Conservation (phyloP, 2,888 invertebrate genomes). For the Axea sp. region DNA sequence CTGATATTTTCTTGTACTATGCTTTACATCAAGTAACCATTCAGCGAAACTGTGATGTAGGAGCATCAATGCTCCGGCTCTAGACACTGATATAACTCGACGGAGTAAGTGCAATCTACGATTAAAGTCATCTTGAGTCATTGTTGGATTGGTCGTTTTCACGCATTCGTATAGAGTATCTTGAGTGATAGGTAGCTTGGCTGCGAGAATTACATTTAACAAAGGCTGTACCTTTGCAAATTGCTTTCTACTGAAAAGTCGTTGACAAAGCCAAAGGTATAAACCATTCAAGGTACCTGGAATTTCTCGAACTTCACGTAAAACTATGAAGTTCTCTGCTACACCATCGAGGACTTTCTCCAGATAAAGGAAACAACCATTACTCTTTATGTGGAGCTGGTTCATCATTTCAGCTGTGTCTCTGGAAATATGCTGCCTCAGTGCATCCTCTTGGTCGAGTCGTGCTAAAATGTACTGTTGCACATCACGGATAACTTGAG, state of each 20-base stretch:
- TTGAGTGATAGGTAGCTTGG: slow-evolving; percentile 90
- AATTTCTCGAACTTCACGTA: slow-evolving; percentile 94
- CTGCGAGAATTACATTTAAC: slow-evolving; percentile 92
- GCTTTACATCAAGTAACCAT: slow-evolving; percentile 98
- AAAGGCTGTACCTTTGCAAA: slow-evolving; percentile 92
- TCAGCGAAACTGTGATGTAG: slow-evolving; percentile 97
- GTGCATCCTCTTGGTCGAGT: slow-evolving; percentile 92
- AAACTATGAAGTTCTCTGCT: slow-evolving; percentile 93
- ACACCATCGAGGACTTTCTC: slow-evolving; percentile 95
- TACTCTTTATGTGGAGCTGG: slow-evolving; percentile 96
- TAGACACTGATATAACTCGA: slow-evolving; percentile 83
- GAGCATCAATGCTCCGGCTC: slow-evolving; percentile 84
- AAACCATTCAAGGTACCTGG: slow-evolving; percentile 96
- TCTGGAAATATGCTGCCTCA: slow-evolving; percentile 92
- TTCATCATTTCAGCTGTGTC: slow-evolving; percentile 97
- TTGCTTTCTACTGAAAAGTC: slow-evolving; percentile 92
- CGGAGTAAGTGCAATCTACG: slow-evolving; percentile 88
- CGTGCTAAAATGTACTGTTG: slow-evolving; percentile 96
- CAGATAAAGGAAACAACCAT: slow-evolving; percentile 93
- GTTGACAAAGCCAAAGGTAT: slow-evolving; percentile 96
- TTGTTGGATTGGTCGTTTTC: slow-evolving; percentile 87
- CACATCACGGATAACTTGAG: slow-evolving; percentile 95
- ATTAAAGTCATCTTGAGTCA: slow-evolving; percentile 90
- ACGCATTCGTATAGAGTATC: slow-evolving; percentile 90
- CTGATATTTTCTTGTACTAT: slow-evolving; percentile 96